Evolutionary conservation across 2,113 vertebrate genomes (phyloP), one percentile per base, ranked within the genome.

Genomic region (Pseudopodoces humilis): DNA sequence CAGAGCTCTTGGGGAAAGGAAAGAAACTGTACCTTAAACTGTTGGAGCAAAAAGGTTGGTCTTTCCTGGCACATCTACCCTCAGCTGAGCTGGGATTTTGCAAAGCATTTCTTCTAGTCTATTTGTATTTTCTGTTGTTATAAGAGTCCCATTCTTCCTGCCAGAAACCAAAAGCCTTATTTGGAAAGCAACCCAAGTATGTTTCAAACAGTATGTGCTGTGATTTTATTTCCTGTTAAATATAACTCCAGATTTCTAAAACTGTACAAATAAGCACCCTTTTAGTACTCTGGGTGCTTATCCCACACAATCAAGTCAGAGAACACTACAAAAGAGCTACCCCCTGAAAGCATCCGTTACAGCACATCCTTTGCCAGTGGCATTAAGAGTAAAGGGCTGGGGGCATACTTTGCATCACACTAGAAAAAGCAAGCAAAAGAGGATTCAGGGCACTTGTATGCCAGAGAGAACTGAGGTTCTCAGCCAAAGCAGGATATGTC

Each of bases 161-260:
- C 86, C 89, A 95, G 89, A 79, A 89, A 70, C 65, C 56, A 20
- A 78, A 86, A 86, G 68, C 85, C 86, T 91, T 92, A 82, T 88
- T 90, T 92, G 93, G 88, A 86, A 95, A 84, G 78, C 67, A 74
- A 94, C 33, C 56, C 71, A 60, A 91, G 63, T 69, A 75, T 20
- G 80, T 60, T 88, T 78, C 72, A 71, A 93, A 83, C 49, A 85
- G 62, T 4, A 19, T 79, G 64, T 43, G 74, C 68, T 47, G 59
- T 70, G 84, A 91, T 56, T 95, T 83, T 88, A 88, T 81, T 92
- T 94, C 87, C 87, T 89, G 75, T 90, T 92, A 92, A 92, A 93
- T 69, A 12, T 68, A 92, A 88, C 81, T 74, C 79, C 82, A 86
- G 50, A 77, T 83, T 86, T 90, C 91, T 83, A 74, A 63, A 95